These are phyloP conservation scores for Pegoplata infirma DNA, from an alignment of 2,888 invertebrate genomes.

Conservation along the genomic window DNA sequence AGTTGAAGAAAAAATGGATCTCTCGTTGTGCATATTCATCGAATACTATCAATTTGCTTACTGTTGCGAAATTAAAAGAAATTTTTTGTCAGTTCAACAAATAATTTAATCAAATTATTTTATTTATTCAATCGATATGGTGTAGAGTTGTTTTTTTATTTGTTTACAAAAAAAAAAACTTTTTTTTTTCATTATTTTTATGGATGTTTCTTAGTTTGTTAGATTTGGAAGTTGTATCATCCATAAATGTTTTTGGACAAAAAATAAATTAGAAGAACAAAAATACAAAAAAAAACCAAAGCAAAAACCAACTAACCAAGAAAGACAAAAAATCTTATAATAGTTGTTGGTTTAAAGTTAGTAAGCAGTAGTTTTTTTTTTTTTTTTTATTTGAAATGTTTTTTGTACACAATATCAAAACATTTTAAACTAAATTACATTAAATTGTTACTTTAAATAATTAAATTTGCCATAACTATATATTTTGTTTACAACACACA, in stretches of 20 bases:
- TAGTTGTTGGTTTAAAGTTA: slow-evolving; percentile 26
- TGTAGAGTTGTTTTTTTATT: no score
- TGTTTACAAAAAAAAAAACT: not conserved
- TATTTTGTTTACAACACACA: slow-evolving; percentile 1
- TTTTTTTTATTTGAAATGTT: not conserved
- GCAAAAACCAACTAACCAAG: slow-evolving; percentile 50
- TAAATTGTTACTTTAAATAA: slow-evolving; percentile 51
- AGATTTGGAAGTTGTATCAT: slow-evolving; percentile 59
- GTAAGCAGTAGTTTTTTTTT: not conserved
- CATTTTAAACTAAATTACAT: slow-evolving; percentile 42
- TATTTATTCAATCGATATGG: no score
- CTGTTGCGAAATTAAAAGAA: no score
- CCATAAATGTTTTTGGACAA: slow-evolving; percentile 53
- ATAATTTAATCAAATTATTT: no score
- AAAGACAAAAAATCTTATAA: slow-evolving; percentile 37
- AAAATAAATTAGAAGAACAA: not conserved
- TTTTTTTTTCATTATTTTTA: slow-evolving; percentile 49
- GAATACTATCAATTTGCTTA: no score
- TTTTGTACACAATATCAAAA: slow-evolving; percentile 41
- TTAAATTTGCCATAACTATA: slow-evolving; percentile 37
- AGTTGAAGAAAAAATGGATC: no score
- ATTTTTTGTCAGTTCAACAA: no score
- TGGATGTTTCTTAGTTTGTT: slow-evolving; percentile 55
- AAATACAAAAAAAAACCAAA: slow-evolving; percentile 4
- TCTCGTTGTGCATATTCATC: no score